Percentiles rank a stretch among this genome's conserved stretches.
These are phyloP conservation scores for Anticlea derivata DNA, from an alignment of 2,888 invertebrate species.

Conservation along the genomic window DNA sequence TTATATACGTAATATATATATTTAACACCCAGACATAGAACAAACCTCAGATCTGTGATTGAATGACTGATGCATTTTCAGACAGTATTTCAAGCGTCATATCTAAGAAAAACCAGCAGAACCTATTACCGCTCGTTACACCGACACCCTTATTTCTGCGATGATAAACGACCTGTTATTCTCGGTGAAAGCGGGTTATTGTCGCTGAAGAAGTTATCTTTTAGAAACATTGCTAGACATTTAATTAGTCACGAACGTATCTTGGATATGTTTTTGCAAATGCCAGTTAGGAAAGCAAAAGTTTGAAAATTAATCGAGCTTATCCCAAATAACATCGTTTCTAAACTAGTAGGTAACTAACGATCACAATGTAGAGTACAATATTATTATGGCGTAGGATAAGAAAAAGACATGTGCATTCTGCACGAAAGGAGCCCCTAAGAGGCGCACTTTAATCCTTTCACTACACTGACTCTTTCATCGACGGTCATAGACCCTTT, in stretches of 20 bases:
- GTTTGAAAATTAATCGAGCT: background rate
- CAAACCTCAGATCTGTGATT: no score
- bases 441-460: no score
- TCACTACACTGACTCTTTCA: no score
- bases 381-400: no score
- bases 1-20: no score
- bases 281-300: conserved; percentile 2
- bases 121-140: conserved; percentile 16
- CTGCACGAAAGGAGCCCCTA: no score
- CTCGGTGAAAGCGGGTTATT: conserved; percentile 35
- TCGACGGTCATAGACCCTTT: no score
- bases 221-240: conserved; percentile 26
- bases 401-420: no score
- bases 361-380: background rate
- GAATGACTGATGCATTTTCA: no score
- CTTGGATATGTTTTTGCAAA: conserved; percentile 20
- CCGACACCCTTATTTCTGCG: conserved; percentile 19
- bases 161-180: conserved; percentile 39
- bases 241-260: conserved; percentile 34
- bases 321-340: background rate
- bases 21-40: no score
- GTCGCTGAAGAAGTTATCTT: conserved; percentile 20
- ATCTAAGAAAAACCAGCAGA: no score
- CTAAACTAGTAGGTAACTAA: background rate
- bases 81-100: no score